Conservation (phyloP, 2,888 invertebrate genomes). For the Thereva nobilitata region DNA sequence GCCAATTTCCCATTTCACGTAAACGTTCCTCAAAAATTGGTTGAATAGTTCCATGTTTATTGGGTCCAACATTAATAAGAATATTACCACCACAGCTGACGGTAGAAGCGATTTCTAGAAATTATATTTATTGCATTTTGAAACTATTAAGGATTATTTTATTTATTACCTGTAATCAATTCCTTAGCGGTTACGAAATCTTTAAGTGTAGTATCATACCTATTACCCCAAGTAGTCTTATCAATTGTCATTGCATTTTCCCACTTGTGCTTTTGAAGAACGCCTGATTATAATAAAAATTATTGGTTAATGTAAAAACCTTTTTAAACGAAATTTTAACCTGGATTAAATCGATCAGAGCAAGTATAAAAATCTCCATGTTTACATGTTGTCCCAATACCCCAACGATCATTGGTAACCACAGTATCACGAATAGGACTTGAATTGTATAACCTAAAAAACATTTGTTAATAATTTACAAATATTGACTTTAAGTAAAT, state of each 20-base stretch:
- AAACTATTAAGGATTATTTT: not conserved
- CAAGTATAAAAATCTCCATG: slow-evolving; percentile 92
- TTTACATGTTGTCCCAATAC: slow-evolving; percentile 72
- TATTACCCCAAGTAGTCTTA: slow-evolving; percentile 81
- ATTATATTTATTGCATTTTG: not conserved
- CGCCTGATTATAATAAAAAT: slow-evolving; percentile 55
- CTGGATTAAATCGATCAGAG: slow-evolving; percentile 55
- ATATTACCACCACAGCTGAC: slow-evolving; percentile 81
- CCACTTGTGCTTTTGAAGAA: slow-evolving; percentile 83
- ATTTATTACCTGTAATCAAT: slow-evolving; percentile 61
- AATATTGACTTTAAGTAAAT: slow-evolving; percentile 65
- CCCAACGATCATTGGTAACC: slow-evolving; percentile 96
- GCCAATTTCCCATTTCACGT: slow-evolving; percentile 77
- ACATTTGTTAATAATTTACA: not conserved
- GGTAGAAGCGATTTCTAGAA: slow-evolving; percentile 68
- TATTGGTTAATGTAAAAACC: slow-evolving; percentile 20
- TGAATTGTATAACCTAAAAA: slow-evolving; percentile 20
- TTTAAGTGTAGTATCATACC: slow-evolving; percentile 70
- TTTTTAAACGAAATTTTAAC: not conserved
- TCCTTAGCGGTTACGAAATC: slow-evolving; percentile 72
- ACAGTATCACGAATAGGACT: slow-evolving; percentile 87
- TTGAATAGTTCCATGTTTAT: slow-evolving; percentile 82
- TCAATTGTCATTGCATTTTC: slow-evolving; percentile 95
- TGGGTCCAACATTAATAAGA: slow-evolving; percentile 79
- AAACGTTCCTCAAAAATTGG: slow-evolving; percentile 88